Conservation (phyloP, 2,888 invertebrate genomes). For the Cylindroiulus punctatus region DNA sequence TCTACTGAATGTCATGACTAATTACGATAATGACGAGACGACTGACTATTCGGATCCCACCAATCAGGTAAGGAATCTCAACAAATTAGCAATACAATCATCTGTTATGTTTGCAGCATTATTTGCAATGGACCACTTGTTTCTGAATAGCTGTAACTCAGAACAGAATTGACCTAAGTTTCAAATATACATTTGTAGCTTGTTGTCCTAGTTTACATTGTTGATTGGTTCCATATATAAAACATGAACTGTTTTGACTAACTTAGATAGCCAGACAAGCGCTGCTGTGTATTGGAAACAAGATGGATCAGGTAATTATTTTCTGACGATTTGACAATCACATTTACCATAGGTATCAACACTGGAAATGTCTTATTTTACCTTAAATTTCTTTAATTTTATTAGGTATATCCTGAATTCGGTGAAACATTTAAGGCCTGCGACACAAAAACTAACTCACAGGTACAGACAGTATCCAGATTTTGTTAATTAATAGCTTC, state of each 20-base stretch:
- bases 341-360: not conserved
- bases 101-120: not conserved
- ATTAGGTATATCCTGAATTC: not conserved
- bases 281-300: not conserved
- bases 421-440: not conserved
- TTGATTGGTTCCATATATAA: not conserved
- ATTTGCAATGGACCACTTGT: no score
- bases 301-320: not conserved
- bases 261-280: not conserved
- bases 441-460: not conserved
- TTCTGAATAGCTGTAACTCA: no score
- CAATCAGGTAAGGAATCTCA: not conserved
- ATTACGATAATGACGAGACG: not conserved
- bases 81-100: not conserved
- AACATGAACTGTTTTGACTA: not conserved
- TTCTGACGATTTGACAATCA: not conserved
- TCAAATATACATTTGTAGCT: no score
- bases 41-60: not conserved
- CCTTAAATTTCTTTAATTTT: not conserved
- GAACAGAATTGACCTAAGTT: no score
- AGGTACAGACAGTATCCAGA: not conserved
- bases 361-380: not conserved
- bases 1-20: not conserved
- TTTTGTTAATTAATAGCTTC: no score
- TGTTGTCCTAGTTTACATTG: no score